Conservation (phyloP, 2,888 invertebrate species). For the Caenorhabditis afra region DNA sequence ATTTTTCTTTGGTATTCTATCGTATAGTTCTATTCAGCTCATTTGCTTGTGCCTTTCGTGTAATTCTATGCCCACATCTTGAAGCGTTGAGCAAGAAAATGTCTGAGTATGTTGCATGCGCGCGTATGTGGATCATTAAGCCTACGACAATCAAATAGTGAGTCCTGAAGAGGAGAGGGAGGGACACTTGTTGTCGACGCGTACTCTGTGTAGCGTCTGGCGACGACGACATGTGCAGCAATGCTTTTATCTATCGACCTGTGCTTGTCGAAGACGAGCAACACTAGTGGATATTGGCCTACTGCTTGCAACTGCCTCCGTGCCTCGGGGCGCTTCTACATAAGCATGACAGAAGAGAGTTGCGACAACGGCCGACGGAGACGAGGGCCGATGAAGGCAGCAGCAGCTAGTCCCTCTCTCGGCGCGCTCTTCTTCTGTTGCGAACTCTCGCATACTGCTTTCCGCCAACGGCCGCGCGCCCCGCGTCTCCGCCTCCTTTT, state of each 20-base stretch:
- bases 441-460: slow-evolving; percentile 22
- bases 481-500: slow-evolving; percentile 25
- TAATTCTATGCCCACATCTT: background rate
- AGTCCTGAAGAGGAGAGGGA: slow-evolving; percentile 51
- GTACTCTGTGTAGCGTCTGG: slow-evolving; percentile 47
- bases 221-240: slow-evolving; percentile 37
- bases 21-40: background rate
- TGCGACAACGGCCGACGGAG: slow-evolving; percentile 31
- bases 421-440: slow-evolving; percentile 20
- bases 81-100: slow-evolving; percentile 16
- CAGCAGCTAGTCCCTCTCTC: slow-evolving; percentile 43
- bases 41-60: background rate
- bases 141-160: slow-evolving; percentile 60
- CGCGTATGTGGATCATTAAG: slow-evolving; percentile 52
- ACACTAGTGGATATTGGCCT: slow-evolving; percentile 58
- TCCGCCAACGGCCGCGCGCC: slow-evolving; percentile 4
- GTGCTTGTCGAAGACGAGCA: slow-evolving; percentile 52
- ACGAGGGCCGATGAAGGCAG: slow-evolving; percentile 41
- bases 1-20: background rate
- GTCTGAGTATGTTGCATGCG: slow-evolving; percentile 43
- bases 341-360: slow-evolving; percentile 49
- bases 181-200: slow-evolving; percentile 49
- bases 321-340: slow-evolving; percentile 56
- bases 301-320: slow-evolving; percentile 53
- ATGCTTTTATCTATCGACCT: slow-evolving; percentile 60